Evolutionary conservation across 1,140 invertebrate genomes (phyloP).

Genomic region (Laupala kohalensis): DNA sequence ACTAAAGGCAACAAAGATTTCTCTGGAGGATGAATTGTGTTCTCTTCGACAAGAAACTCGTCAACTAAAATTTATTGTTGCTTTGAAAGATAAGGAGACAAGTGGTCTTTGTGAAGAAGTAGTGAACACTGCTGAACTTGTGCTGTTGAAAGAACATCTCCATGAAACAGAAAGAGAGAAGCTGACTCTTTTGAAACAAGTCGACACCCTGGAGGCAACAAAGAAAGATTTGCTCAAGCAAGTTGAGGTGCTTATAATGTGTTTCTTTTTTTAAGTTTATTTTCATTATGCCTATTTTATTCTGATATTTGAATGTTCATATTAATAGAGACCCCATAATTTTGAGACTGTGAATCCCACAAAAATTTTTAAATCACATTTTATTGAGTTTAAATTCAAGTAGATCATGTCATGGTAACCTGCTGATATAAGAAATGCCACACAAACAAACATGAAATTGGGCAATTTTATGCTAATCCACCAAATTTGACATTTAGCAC

Average conservation of each 20-base stretch:
- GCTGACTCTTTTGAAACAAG: background rate
- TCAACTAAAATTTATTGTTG: background rate
- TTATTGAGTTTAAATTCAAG: no score
- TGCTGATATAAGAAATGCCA: no score
- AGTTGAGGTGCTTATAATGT: background rate
- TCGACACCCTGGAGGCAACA: background rate
- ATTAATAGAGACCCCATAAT: no score
- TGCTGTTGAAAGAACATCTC: background rate
- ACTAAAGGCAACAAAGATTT: background rate
- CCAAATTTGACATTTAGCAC: no score
- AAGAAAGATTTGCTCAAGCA: background rate
- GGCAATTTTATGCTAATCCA: no score
- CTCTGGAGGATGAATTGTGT: background rate
- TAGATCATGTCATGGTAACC: no score
- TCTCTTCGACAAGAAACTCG: background rate
- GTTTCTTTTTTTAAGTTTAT: no score
- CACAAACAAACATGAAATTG: no score
- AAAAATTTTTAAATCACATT: no score
- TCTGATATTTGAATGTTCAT: no score
- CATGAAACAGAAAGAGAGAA: background rate
- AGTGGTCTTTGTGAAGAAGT: background rate
- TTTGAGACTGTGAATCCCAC: no score
- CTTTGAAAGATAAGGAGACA: background rate
- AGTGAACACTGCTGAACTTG: background rate
- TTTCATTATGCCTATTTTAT: no score